Evolutionary conservation across 1,140 invertebrate genomes (phyloP).

Genomic region (Zophobas morio): DNA sequence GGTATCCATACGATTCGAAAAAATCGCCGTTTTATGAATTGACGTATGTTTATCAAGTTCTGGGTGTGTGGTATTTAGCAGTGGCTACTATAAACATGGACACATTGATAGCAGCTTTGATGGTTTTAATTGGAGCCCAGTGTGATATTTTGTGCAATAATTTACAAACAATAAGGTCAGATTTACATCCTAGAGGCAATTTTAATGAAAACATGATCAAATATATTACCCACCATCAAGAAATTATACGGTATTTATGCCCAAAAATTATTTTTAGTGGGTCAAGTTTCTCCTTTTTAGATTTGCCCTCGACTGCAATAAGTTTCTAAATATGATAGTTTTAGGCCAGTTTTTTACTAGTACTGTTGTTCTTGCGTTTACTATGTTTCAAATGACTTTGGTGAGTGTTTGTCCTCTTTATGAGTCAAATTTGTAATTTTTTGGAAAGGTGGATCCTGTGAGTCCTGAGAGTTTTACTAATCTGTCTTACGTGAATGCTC

Average conservation of each 20-base stretch:
- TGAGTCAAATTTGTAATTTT: background rate
- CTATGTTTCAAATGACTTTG: conserved; percentile 5
- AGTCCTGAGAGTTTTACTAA: conserved; percentile 11
- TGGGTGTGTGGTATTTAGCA: background rate
- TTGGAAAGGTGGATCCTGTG: background rate
- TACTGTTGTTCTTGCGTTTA: background rate
- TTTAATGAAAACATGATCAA: background rate
- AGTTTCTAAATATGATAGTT: conserved; percentile 1
- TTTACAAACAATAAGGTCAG: background rate
- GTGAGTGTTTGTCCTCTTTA: too few species aligned
- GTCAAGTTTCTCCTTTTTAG: background rate
- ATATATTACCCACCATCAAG: background rate
- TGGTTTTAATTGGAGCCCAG: conserved; percentile 7
- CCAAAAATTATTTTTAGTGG: background rate
- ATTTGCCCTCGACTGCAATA: background rate
- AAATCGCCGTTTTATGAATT: conserved; percentile 15
- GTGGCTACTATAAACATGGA: background rate
- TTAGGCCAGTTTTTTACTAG: conserved; percentile 14
- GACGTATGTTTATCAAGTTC: conserved; percentile 10
- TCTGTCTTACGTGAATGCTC: background rate
- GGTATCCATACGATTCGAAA: conserved; percentile 17
- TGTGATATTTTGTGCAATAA: conserved; percentile 31
- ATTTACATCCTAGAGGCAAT: background rate
- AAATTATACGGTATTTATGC: conserved; percentile 15
- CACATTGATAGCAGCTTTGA: conserved; percentile 7